These are phyloP conservation scores for Cyrtonyx montezumae DNA, from an alignment of 2,113 vertebrate genomes.

Conservation along the genomic window DNA sequence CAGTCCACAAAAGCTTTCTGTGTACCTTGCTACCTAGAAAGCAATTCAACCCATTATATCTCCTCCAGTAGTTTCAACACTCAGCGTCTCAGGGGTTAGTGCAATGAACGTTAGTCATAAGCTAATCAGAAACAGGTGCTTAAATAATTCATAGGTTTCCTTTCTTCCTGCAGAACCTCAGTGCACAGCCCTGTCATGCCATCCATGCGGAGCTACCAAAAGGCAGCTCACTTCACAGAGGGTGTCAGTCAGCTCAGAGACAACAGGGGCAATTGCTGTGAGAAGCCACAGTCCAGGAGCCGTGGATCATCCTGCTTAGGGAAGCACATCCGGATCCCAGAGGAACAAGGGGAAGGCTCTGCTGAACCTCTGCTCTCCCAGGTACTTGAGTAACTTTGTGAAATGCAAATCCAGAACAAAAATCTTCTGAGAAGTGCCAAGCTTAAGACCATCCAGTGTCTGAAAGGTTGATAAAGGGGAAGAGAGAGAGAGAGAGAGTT, in stretches of 20 bases:
- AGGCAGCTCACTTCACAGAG: conserved; percentile 22
- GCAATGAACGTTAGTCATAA: conserved; percentile 40
- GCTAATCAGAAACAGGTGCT: conserved; percentile 51
- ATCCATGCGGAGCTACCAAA: background rate
- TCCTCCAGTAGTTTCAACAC: conserved; percentile 14
- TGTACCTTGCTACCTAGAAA: conserved; percentile 62
- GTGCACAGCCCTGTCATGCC: background rate
- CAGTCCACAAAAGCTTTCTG: conserved; percentile 47
- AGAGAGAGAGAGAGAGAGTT: background rate
- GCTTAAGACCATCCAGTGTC: background rate
- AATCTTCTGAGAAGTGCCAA: background rate
- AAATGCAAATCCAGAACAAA: background rate
- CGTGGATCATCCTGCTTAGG: background rate
- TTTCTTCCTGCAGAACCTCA: background rate
- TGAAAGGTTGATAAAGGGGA: background rate
- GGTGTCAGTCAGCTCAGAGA: background rate
- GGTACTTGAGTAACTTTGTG: background rate
- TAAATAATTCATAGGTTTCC: conserved; percentile 60
- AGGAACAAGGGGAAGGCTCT: background rate
- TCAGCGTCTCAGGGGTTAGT: background rate
- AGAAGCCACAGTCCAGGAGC: background rate
- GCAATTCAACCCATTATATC: conserved; percentile 59
- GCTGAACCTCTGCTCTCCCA: background rate
- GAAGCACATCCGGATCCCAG: background rate
- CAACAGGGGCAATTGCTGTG: background rate